Base-by-base conservation (phyloP, 2,797 vertebrate species). In the Heteromormyrus szaboi region DNA sequence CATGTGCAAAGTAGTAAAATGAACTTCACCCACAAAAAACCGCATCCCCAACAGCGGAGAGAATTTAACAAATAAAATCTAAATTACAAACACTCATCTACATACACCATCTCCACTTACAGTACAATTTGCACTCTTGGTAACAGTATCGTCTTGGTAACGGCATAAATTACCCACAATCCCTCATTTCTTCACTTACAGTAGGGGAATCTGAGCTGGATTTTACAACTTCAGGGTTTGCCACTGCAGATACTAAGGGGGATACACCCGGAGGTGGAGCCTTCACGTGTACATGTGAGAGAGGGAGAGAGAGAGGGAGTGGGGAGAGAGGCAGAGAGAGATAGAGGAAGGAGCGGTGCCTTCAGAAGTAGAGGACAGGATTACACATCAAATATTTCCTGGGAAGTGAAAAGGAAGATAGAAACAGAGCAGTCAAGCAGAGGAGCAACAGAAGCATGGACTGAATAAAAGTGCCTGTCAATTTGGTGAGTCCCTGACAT, bases 181-280 rank as follows among this genome's bases (percentile, higher is more conserved):
- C 25, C 87, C 33, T 12, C 25, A 79, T n/a, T 41, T 37, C 22
- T 25, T 19, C 2, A 46, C 1, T 19, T 51, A 68, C 29, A 81
- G 51, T 44, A 88, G 33, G 33, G 51, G 50, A 44, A 81, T 54
- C 50, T 83, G n/a, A 56, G 50, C 50, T 44, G 72, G 72, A 83
- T 41, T 56, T 51, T 59, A 37, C 11, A 88, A 54, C 51, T 87
- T 62, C 17, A 87, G 44, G 44, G 54, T 62, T 44, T 46, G 41
- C 56, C 25, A 14, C 56, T 62, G 56, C 37, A 48, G 56, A 93
- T 89, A 90, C 92, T 93, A 90, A 94, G 94, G 93, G 90, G 92
- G 91, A 93, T 92, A 51, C 56, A 37, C 25, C 91, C 92, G 93
- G 93, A 95, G 96, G 96, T 95, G 95, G 95, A 94, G 95, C 93